A percentile compares a stretch with the other conserved stretches of the same genome.
Evolutionary conservation across 2,113 vertebrate species (phyloP).

Genomic region (Hippolais icterina): DNA sequence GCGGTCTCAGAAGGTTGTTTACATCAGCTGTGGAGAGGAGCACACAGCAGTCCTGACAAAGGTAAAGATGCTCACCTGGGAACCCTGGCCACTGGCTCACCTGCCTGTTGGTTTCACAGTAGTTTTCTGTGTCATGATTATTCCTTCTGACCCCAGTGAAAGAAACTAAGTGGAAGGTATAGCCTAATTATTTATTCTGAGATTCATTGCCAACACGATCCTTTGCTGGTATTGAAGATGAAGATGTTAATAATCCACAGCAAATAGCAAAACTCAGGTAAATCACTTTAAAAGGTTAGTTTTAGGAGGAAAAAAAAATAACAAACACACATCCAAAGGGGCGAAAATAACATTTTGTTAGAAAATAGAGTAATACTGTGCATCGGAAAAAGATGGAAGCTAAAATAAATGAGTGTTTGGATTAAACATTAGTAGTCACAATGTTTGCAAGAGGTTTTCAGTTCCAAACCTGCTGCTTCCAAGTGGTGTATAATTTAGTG

Average conservation of each 20-base stretch:
- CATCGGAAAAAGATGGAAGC: not conserved
- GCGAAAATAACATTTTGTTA: not conserved
- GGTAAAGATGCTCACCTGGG: slow-evolving; percentile 71
- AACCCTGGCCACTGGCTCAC: not conserved
- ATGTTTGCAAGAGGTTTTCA: not conserved
- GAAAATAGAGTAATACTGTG: not conserved
- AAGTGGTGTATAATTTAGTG: not conserved
- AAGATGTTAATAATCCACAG: not conserved
- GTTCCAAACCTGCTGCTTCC: not conserved
- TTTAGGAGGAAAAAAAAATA: not conserved
- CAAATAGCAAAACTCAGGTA: not conserved
- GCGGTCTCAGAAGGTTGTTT: slow-evolving; percentile 93
- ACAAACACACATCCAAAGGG: not conserved
- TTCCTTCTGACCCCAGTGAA: not conserved
- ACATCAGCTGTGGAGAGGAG: slow-evolving; percentile 93
- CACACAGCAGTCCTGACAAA: slow-evolving; percentile 94
- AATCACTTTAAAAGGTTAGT: not conserved
- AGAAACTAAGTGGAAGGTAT: not conserved
- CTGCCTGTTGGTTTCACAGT: not conserved
- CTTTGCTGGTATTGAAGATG: not conserved
- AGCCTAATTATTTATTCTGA: not conserved
- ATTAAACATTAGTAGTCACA: not conserved
- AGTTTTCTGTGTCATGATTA: not conserved
- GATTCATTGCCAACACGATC: not conserved
- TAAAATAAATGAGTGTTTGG: not conserved